These are phyloP conservation scores for Triplophysa siluroides DNA, from an alignment of 2,113 vertebrate genomes.

Conservation along the genomic window DNA sequence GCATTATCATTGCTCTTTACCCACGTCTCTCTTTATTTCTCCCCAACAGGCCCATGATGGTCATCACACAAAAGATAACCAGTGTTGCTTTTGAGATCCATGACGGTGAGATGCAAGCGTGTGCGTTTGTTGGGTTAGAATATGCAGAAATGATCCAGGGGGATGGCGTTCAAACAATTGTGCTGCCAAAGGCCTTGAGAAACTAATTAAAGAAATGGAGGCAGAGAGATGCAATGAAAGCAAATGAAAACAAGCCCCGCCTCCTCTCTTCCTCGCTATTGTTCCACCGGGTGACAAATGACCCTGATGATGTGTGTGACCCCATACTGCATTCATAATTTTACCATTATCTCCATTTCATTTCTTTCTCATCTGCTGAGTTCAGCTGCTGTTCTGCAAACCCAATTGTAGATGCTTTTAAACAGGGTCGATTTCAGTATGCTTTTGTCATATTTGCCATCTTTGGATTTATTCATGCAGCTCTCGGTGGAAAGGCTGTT, in stretches of 20 bases:
- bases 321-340: slow-evolving; percentile 37
- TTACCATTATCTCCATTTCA: slow-evolving; percentile 32
- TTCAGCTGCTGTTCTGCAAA: slow-evolving; percentile 14
- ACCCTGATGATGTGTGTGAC: slow-evolving; percentile 10
- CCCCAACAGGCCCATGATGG: slow-evolving; percentile 90
- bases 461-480: no score
- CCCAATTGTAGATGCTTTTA: not conserved
- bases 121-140: not conserved
- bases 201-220: slow-evolving; percentile 55
- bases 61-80: slow-evolving; percentile 96
- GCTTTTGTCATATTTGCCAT: no score
- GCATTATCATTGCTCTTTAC: not conserved
- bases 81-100: slow-evolving; percentile 93
- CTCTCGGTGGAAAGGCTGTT: no score
- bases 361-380: slow-evolving; percentile 8
- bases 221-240: slow-evolving; percentile 41
- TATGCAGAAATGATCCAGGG: not conserved
- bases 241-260: slow-evolving; percentile 37
- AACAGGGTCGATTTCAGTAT: not conserved
- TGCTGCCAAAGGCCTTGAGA: slow-evolving; percentile 47
- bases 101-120: slow-evolving; percentile 79
- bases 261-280: slow-evolving; percentile 7
- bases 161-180: slow-evolving; percentile 2
- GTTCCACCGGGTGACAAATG: slow-evolving; percentile 41
- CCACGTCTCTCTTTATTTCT: not conserved